A percentile compares a stretch with the other conserved stretches of the same genome.
Evolutionary conservation across 2,113 vertebrate genomes (phyloP).

Genomic region (Elephantulus edwardii): DNA sequence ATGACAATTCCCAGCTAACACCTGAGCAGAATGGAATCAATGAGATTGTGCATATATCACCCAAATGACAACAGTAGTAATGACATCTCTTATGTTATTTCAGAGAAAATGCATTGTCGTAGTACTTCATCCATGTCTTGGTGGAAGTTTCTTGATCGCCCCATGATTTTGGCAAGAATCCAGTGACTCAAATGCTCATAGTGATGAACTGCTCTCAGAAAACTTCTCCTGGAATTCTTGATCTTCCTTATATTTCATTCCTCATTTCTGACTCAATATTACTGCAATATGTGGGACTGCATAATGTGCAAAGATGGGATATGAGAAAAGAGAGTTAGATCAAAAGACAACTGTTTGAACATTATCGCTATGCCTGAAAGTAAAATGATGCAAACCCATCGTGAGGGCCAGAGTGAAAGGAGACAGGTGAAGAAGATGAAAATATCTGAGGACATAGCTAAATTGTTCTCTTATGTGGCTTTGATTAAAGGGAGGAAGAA

Average conservation of each 20-base stretch:
- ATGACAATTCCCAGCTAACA: neutral
- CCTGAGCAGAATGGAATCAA: neutral
- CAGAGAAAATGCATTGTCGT: neutral
- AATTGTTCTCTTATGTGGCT: neutral
- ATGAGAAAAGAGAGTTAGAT: neutral
- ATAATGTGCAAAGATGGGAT: accelerated
- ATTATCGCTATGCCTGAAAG: accelerated
- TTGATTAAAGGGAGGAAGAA: neutral
- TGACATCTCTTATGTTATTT: neutral
- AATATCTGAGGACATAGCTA: neutral
- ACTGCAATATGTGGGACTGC: too few species aligned
- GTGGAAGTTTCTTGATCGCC: neutral
- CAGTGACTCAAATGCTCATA: neutral
- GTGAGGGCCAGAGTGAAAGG: neutral
- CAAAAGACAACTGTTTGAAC: accelerated
- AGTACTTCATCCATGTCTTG: too few species aligned
- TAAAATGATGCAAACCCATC: neutral
- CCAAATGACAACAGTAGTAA: accelerated
- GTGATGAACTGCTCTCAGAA: neutral
- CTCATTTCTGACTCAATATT: neutral
- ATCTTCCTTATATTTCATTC: too few species aligned
- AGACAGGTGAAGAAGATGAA: neutral
- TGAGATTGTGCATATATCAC: neutral
- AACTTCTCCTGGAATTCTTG: neutral
- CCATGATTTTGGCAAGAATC: neutral